Conservation (phyloP, 2,113 vertebrate species). For the Paradisaea rubra region DNA sequence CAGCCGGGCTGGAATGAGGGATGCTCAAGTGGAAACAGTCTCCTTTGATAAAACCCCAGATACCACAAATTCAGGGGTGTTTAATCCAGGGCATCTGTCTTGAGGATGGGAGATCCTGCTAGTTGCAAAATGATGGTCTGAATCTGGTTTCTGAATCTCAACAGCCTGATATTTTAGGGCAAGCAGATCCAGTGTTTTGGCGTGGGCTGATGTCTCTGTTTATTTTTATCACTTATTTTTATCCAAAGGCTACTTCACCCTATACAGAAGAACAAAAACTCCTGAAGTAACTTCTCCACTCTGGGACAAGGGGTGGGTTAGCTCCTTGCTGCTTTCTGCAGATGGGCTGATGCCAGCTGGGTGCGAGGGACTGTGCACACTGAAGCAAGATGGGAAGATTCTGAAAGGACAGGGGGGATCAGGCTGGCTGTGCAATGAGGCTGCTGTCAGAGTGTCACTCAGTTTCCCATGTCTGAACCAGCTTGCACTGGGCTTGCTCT, state of each 20-base stretch:
- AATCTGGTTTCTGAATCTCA: background rate
- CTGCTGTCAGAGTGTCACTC: background rate
- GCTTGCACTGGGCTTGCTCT: background rate
- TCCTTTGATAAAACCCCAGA: conserved; percentile 19
- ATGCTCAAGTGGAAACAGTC: background rate
- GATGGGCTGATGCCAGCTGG: background rate
- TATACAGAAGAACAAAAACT: background rate
- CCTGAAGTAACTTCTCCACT: background rate
- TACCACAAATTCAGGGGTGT: background rate
- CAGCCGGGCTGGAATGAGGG: background rate
- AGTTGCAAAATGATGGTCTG: background rate
- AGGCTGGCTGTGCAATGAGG: background rate
- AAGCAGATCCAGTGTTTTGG: background rate
- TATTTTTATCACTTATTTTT: conserved; percentile 24
- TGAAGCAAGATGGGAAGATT: background rate
- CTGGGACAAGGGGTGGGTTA: background rate
- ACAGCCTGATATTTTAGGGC: background rate
- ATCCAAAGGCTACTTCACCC: background rate
- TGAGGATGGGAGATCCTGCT: background rate
- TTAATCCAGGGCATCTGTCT: conserved; percentile 11
- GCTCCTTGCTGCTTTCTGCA: background rate
- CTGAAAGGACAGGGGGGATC: background rate
- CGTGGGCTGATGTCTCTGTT: background rate
- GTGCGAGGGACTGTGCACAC: fast-evolving
- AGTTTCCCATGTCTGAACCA: background rate